Conservation (phyloP, 1,140 invertebrate genomes). For the Ruditapes philippinarum region DNA sequence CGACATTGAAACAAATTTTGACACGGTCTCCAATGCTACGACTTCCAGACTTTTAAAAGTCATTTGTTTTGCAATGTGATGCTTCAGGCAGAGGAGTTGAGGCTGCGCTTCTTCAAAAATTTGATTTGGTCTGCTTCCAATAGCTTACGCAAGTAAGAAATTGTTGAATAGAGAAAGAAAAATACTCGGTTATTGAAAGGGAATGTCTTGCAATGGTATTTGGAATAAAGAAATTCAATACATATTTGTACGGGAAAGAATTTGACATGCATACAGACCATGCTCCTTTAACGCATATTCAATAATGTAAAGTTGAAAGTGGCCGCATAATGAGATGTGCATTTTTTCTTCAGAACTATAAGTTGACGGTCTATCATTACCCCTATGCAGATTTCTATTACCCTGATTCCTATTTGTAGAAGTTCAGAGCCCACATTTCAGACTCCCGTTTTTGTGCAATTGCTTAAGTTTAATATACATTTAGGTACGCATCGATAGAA, state of each 20-base stretch:
- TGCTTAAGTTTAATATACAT: no score
- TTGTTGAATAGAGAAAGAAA: constrained; percentile 52
- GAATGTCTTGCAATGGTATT: constrained; percentile 86
- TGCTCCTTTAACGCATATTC: constrained; percentile 42
- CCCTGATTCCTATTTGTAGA: no score
- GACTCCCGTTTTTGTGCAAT: no score
- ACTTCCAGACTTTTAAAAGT: constrained; percentile 81
- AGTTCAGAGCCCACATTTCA: no score
- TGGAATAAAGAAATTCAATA: constrained; percentile 84
- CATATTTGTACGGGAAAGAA: constrained; percentile 79
- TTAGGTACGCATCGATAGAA: no score
- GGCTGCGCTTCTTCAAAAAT: constrained; percentile 71
- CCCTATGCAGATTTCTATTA: no score
- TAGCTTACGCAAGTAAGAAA: constrained; percentile 73
- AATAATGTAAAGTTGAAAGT: constrained; percentile 13
- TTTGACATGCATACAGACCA: constrained; percentile 69
- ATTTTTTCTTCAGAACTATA: background rate
- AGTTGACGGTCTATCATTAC: no score
- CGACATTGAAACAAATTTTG: constrained; percentile 56
- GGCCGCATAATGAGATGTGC: constrained; percentile 16
- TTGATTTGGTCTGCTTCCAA: constrained; percentile 64
- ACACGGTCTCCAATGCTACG: constrained; percentile 65
- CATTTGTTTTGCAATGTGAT: constrained; percentile 69
- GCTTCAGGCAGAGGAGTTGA: constrained; percentile 68
- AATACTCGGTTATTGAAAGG: constrained; percentile 85